Evolutionary conservation across 2,797 vertebrate species (phyloP).

Genomic region (Aldrovandia affinis): DNA sequence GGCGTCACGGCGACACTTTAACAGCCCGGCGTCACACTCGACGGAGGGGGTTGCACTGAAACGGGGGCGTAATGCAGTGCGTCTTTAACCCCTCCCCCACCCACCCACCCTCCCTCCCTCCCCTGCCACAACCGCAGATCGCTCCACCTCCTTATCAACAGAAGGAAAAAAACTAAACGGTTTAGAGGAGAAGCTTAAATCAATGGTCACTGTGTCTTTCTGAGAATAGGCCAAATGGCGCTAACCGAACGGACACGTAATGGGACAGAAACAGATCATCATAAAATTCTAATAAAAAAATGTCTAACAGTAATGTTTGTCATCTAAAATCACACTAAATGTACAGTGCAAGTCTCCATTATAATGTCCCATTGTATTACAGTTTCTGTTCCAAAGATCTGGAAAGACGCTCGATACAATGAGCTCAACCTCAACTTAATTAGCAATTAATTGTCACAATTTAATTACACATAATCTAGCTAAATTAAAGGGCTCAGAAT

Average conservation of each 20-base stretch:
- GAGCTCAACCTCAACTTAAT: background rate
- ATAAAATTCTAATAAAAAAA: background rate
- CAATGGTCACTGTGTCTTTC: background rate
- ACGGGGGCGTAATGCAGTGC: background rate
- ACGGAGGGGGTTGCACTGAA: background rate
- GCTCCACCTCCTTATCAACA: slow-evolving; percentile 10
- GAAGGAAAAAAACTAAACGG: background rate
- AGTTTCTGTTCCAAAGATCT: background rate
- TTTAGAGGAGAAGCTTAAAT: background rate
- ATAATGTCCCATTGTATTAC: background rate
- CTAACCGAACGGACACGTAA: too few species aligned
- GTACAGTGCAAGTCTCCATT: background rate
- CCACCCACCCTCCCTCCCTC: background rate
- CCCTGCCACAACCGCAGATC: background rate
- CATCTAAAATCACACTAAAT: background rate
- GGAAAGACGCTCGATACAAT: background rate
- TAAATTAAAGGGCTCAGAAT: background rate
- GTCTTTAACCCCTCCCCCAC: background rate
- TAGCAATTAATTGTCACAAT: background rate
- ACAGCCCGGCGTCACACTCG: background rate
- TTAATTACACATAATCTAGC: background rate
- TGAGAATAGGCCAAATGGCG: too few species aligned
- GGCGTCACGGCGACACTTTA: background rate
- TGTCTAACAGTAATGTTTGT: background rate
- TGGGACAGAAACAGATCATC: too few species aligned